Evolutionary conservation across 2,797 vertebrate genomes (phyloP).

Genomic region (Apogon hyalosoma): DNA sequence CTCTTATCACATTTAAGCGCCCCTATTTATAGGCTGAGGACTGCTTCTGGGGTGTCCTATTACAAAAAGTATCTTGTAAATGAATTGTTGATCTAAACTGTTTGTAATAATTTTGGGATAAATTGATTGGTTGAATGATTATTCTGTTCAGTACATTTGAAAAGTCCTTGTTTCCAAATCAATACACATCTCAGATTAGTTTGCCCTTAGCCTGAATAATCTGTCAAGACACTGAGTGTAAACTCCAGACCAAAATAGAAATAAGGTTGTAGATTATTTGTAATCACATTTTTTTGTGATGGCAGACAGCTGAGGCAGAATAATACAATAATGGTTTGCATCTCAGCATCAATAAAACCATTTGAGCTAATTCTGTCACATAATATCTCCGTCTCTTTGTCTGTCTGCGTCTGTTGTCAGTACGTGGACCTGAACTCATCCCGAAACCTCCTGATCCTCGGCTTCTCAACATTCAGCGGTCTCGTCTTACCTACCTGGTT

Average conservation of each 20-base stretch:
- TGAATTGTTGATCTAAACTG: no score
- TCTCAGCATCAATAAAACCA: slow-evolving; percentile 35
- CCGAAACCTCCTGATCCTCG: slow-evolving; percentile 86
- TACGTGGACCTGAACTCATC: slow-evolving; percentile 87
- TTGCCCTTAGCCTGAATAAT: slow-evolving; percentile 1
- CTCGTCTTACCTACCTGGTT: slow-evolving; percentile 87
- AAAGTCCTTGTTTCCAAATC: slow-evolving; percentile 7
- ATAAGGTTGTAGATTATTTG: slow-evolving; percentile 9
- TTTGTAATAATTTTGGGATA: no score
- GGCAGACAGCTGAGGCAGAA: background rate
- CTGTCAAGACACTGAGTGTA: background rate
- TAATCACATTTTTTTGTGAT: slow-evolving; percentile 45
- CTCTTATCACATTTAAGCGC: no score
- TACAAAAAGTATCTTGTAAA: no score
- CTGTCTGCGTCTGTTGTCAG: slow-evolving; percentile 53
- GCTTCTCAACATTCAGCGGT: slow-evolving; percentile 86
- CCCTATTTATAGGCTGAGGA: no score
- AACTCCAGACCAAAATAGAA: slow-evolving; percentile 23
- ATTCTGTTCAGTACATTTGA: no score
- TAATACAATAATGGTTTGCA: slow-evolving; percentile 27
- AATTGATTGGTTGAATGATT: no score
- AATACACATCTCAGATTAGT: background rate
- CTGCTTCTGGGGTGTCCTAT: no score
- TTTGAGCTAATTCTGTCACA: slow-evolving; percentile 24
- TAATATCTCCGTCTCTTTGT: background rate